These are phyloP conservation scores for Perca flavescens DNA, from an alignment of 2,113 vertebrate species.

Conservation along the genomic window DNA sequence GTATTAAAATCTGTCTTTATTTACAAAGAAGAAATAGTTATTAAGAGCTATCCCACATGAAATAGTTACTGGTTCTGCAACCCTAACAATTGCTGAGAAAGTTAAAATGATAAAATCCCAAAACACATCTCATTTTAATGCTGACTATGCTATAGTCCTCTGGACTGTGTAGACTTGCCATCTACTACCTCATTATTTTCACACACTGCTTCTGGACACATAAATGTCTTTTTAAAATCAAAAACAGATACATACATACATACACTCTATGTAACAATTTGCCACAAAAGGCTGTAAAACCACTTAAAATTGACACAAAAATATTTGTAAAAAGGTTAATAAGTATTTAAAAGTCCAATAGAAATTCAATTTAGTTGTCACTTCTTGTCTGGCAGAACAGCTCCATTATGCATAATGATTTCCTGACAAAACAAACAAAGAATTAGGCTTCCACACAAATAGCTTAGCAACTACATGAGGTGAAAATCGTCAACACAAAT, in stretches of 20 bases:
- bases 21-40: slow-evolving; percentile 59
- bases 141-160: not conserved
- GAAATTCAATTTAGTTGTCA: slow-evolving; percentile 1
- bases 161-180: not conserved
- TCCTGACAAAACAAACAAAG: slow-evolving; percentile 64
- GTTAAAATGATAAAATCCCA: not conserved
- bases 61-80: not conserved
- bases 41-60: slow-evolving; percentile 6
- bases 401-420: slow-evolving; percentile 50
- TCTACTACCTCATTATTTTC: slow-evolving; percentile 31
- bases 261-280: not conserved
- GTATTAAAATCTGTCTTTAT: slow-evolving; percentile 68
- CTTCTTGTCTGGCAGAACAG: slow-evolving; percentile 11
- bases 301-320: not conserved
- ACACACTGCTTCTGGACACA: not conserved
- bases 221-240: slow-evolving; percentile 13
- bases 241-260: not conserved
- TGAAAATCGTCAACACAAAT: not conserved
- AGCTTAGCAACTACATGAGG: not conserved
- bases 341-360: not conserved
- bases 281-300: not conserved
- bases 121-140: slow-evolving; percentile 5
- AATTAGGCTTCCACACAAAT: slow-evolving; percentile 12
- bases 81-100: not conserved
- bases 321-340: not conserved